Conservation (phyloP, 2,888 invertebrate species). For the Carabus problematicus region DNA sequence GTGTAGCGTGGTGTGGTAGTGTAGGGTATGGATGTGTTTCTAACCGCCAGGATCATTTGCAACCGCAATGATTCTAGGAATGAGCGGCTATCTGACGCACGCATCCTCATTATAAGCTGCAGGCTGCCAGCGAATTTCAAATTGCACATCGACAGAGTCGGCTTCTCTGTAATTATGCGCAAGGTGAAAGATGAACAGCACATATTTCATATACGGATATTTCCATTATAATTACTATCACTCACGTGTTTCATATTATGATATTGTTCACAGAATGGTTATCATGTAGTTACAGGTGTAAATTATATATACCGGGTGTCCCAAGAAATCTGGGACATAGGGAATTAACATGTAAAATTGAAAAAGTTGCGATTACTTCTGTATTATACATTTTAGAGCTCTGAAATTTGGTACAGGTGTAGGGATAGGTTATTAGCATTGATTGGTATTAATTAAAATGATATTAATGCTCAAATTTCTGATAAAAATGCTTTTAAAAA, state of each 20-base stretch:
- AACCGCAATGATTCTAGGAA: conserved; percentile 13
- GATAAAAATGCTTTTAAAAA: no score
- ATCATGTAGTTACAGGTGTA: conserved; percentile 2
- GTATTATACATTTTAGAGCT: no score
- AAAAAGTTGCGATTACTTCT: no score
- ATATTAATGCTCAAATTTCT: no score
- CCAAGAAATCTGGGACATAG: no score
- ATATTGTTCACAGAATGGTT: neutral
- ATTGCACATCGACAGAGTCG: conserved; percentile 1
- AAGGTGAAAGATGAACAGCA: conserved; percentile 7
- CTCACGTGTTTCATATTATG: neutral
- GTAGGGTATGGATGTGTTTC: conserved; percentile 5
- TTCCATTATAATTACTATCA: no score
- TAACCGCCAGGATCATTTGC: conserved; percentile 8
- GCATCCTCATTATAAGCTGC: conserved; percentile 9
- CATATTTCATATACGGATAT: neutral
- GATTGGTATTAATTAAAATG: no score
- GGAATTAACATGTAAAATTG: no score
- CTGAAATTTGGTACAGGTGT: no score
- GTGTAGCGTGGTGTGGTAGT: no score
- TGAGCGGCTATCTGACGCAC: conserved; percentile 15
- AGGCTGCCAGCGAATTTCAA: conserved; percentile 2
- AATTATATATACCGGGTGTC: conserved; percentile 6
- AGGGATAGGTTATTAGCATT: no score
- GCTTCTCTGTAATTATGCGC: conserved; percentile 19